Evolutionary conservation across 2,797 vertebrate species (phyloP), one percentile per base, ranked within the genome.

Genomic region (Xenops minutus): DNA sequence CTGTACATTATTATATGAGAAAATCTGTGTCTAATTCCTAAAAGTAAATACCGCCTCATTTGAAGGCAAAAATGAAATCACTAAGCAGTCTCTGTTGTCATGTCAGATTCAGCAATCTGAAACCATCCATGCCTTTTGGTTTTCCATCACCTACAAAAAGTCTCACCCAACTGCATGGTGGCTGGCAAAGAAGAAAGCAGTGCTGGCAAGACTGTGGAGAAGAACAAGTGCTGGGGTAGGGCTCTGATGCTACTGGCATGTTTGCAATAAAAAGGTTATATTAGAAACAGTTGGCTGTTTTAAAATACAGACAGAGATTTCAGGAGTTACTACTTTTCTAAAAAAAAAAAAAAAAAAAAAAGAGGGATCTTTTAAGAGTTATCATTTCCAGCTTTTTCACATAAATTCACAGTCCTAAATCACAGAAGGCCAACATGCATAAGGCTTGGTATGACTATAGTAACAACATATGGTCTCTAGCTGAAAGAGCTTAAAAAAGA

Each of bases 351-450:
- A 59, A 8, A 62, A 90, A 73, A 46, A 54, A 44, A 43, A 43
- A 43, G 1, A 29, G 8, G 43, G 41, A 55, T 72, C 66, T 92
- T 67, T 67, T 75, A 80, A 77, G 72, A 85, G 51, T 84, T 92
- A 92, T 44, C 1, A 0, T 58, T 92, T 81, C 80, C 89, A 93
- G 62, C 46, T 92, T 86, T 90, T 92, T 51, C 67, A 90, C 63
- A 93, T 52, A 94, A 94, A 95, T 95, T 95, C 68, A 83, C 63
- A 84, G 86, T 85, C 83, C 71, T 85, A 92, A 90, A 85, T 87
- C 80, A 90, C 80, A 93, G 62, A 68, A 55, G 37, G 59, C 62
- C 83, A 72, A 54, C 14, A 27, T 9, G 54, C 69, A 88, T 0
- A 0, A 92, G 44, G 72, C 72, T 94, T 12, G 0, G 54, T 77